A percentile compares a stretch with the other conserved stretches of the same genome.
Conservation (phyloP, 2,113 vertebrate species). For the Oncorhynchus kisutch region DNA sequence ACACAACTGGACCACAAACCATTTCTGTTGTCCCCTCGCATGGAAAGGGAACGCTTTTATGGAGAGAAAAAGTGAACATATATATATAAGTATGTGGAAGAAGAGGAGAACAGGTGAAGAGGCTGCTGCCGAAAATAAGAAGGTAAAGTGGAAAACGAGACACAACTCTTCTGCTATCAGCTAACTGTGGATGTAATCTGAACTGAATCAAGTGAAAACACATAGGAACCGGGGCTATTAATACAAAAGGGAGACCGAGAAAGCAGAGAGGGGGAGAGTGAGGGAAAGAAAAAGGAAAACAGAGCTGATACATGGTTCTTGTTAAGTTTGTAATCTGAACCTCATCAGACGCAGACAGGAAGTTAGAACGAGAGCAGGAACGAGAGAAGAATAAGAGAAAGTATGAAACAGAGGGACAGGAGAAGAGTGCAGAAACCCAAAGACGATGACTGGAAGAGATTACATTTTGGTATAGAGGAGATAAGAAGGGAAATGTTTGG, state of each 20-base stretch:
- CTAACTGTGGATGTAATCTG: not conserved
- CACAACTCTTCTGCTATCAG: not conserved
- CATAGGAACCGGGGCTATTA: not conserved
- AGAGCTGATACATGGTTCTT: not conserved
- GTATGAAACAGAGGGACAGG: not conserved
- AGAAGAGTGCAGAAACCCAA: not conserved
- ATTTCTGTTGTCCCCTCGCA: not conserved
- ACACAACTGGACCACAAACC: not conserved
- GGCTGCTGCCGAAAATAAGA: no score
- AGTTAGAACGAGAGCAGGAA: not conserved
- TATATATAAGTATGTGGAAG: no score
- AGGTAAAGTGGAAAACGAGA: not conserved
- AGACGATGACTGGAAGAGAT: not conserved
- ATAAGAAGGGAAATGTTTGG: no score
- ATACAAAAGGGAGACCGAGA: not conserved
- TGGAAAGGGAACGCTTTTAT: not conserved
- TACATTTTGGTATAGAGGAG: not conserved
- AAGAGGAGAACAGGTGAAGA: not conserved
- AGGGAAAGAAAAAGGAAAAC: not conserved
- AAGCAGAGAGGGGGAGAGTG: not conserved
- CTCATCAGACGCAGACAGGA: not conserved
- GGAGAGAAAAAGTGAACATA: not conserved
- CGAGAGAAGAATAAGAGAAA: not conserved
- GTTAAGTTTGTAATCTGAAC: not conserved
- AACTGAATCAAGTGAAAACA: not conserved